Conservation (phyloP, 2,888 invertebrate genomes). For the Drosophila meridionalis region DNA sequence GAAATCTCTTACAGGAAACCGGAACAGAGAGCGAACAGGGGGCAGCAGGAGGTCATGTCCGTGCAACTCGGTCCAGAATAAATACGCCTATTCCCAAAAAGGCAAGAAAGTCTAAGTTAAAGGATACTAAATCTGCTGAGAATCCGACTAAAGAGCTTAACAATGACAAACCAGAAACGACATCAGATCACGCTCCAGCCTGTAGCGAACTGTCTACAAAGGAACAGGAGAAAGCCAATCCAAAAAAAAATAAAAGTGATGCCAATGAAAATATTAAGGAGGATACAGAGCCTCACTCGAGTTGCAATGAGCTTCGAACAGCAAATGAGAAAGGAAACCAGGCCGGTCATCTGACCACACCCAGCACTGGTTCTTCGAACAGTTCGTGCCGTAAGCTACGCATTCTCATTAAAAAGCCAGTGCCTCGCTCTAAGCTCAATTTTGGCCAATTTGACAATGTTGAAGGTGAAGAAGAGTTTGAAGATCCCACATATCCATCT, state of each 20-base stretch:
- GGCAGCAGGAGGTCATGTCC: background rate
- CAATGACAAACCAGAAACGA: background rate
- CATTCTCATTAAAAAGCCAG: conserved; percentile 17
- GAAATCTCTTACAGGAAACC: background rate
- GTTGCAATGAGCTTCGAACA: background rate
- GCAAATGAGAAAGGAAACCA: background rate
- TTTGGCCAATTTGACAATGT: background rate
- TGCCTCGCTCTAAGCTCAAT: background rate
- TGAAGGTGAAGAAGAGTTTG: background rate
- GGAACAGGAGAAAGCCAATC: background rate
- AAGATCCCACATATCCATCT: background rate
- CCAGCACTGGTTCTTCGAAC: conserved; percentile 5
- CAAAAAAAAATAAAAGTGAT: background rate
- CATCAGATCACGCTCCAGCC: background rate
- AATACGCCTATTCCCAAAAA: background rate
- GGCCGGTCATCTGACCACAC: background rate
- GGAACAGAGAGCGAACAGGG: background rate
- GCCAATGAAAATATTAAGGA: background rate
- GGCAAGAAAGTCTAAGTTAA: background rate
- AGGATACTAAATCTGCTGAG: background rate
- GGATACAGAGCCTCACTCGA: background rate
- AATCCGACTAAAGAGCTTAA: background rate
- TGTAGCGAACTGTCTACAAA: background rate
- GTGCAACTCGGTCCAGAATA: conserved; percentile 7
- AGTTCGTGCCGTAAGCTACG: conserved; percentile 17